These are phyloP conservation scores for Tiliqua scincoides DNA, from an alignment of 2,113 vertebrate species.

Conservation along the genomic window DNA sequence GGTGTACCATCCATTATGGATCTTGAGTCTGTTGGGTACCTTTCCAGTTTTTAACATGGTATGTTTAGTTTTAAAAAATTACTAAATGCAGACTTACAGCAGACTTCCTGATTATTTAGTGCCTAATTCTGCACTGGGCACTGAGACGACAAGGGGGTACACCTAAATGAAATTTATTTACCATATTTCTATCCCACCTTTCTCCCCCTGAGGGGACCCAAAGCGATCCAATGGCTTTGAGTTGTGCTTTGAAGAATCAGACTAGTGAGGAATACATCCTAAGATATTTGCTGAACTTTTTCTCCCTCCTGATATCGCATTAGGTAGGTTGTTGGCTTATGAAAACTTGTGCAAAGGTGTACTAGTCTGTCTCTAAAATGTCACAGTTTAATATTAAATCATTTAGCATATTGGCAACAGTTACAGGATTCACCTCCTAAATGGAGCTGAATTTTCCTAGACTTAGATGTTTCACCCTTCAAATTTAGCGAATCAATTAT, in stretches of 20 bases:
- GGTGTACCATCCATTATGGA: not conserved
- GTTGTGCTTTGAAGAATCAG: not conserved
- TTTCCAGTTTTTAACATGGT: not conserved
- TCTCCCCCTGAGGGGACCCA: too few relatives aligned
- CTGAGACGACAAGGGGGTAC: not conserved
- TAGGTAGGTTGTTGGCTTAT: not conserved
- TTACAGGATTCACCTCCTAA: conserved; percentile 19
- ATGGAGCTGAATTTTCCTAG: not conserved
- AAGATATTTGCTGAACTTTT: not conserved
- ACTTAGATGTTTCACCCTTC: not conserved
- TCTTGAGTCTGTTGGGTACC: not conserved
- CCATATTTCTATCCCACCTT: too few relatives aligned
- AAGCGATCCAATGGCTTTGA: not conserved
- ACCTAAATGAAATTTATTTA: too few relatives aligned
- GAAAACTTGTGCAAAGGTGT: not conserved
- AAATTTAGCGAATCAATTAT: not conserved
- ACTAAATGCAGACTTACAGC: too few relatives aligned
- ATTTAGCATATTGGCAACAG: not conserved
- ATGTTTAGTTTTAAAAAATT: not conserved
- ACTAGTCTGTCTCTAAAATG: not conserved
- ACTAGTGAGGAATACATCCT: not conserved
- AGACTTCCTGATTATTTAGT: not conserved
- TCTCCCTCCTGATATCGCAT: not conserved
- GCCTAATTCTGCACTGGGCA: not conserved
- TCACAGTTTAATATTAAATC: not conserved